Evolutionary conservation across 2,113 vertebrate species (phyloP).

Genomic region (Mobula hypostoma): DNA sequence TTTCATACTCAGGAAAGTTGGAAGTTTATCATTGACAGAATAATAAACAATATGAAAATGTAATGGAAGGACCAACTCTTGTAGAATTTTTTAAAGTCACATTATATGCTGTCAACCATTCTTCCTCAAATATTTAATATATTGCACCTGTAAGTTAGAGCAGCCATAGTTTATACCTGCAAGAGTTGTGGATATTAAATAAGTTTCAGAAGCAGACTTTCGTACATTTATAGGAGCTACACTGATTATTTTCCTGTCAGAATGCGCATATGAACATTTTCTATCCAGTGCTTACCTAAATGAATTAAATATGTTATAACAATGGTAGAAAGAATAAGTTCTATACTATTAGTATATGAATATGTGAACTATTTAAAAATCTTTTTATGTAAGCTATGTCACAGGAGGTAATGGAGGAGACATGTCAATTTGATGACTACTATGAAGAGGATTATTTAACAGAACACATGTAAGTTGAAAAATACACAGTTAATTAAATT

Average conservation of each 20-base stretch:
- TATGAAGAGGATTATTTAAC: slow-evolving; percentile 17
- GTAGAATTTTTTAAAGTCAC: neutral
- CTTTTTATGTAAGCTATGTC: slow-evolving; percentile 25
- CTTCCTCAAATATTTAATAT: neutral
- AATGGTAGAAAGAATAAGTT: neutral
- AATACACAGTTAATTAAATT: neutral
- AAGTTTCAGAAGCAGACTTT: neutral
- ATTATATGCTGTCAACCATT: neutral
- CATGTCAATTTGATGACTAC: neutral
- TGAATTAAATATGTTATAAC: neutral
- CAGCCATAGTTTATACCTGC: neutral
- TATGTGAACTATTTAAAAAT: slow-evolving; percentile 29
- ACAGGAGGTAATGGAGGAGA: slow-evolving; percentile 10
- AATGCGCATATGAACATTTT: neutral
- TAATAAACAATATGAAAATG: neutral
- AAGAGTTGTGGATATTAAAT: neutral
- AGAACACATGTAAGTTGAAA: slow-evolving; percentile 24
- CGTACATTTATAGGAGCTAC: neutral
- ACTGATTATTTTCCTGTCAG: neutral
- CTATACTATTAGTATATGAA: neutral
- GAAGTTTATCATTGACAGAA: neutral
- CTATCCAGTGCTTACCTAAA: neutral
- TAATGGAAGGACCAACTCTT: neutral
- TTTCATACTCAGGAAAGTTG: neutral
- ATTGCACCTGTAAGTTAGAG: neutral